These are phyloP conservation scores for Tetramorium parvispinum DNA, from an alignment of 1,140 invertebrate species.

Conservation along the genomic window DNA sequence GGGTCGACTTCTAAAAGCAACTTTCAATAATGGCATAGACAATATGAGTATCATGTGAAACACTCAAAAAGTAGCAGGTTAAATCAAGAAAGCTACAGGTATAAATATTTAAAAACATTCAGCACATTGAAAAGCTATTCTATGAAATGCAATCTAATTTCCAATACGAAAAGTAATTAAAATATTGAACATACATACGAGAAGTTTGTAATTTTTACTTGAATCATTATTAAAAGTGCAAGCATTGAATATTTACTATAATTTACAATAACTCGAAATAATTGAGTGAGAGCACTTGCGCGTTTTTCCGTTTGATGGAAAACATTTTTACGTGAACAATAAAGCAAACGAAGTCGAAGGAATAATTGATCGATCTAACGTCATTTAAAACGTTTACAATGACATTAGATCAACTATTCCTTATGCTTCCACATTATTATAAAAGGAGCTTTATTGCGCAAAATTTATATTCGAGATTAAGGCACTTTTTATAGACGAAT, in stretches of 20 bases:
- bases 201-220: neutral
- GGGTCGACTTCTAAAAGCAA: neutral
- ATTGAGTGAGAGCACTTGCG: neutral
- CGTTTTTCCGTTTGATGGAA: neutral
- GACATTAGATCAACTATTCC: neutral
- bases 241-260: neutral
- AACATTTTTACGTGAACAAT: neutral
- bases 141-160: neutral
- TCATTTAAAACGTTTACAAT: too few relatives aligned
- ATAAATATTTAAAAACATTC: neutral
- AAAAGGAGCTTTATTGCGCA: neutral
- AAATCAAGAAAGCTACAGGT: neutral
- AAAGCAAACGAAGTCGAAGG: neutral
- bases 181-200: neutral
- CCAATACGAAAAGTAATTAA: neutral
- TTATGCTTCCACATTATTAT: neutral
- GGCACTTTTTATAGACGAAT: neutral
- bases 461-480: slow-evolving; percentile 30
- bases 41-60: neutral
- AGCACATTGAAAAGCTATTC: neutral
- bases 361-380: too few relatives aligned
- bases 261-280: neutral
- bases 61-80: neutral
- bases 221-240: neutral
- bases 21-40: neutral